phyloP scores from a whole-genome alignment of 2,888 invertebrate species.

The Chrysotoxum bicinctum region DNA sequence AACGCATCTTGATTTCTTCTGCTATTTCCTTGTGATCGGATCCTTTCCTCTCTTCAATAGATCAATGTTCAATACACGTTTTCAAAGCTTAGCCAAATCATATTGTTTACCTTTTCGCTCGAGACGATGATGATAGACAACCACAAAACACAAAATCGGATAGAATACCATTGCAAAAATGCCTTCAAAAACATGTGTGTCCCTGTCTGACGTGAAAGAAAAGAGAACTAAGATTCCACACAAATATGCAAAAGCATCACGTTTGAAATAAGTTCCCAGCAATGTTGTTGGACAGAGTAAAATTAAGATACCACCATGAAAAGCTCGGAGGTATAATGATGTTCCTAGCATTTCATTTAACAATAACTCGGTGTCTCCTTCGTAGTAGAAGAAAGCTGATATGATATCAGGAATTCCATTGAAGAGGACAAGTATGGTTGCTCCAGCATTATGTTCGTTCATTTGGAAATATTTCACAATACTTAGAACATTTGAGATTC shows the following conservation, averaged over 20 bases:
- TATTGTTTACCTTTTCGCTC: constrained; percentile 28
- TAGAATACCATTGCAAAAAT: constrained; percentile 40
- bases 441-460: constrained; percentile 53
- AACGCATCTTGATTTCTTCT: neutral
- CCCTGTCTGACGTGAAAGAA: neutral
- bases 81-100: neutral
- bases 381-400: constrained; percentile 32
- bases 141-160: constrained; percentile 38
- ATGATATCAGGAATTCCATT: constrained; percentile 46
- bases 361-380: constrained; percentile 43
- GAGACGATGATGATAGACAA: constrained; percentile 36
- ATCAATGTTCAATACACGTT: neutral
- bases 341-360: constrained; percentile 55
- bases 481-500: constrained; percentile 38
- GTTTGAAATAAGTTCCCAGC: constrained; percentile 26
- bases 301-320: constrained; percentile 46
- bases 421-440: constrained; percentile 10
- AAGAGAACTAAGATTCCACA: constrained; percentile 14
- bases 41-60: constrained; percentile 13
- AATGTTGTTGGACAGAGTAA: constrained; percentile 8
- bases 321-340: constrained; percentile 32
- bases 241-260: constrained; percentile 29
- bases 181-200: constrained; percentile 38
- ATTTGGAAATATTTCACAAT: constrained; percentile 19
- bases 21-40: constrained; percentile 18